Evolutionary conservation across 2,113 vertebrate genomes (phyloP).

Genomic region (Mormyrus lacerda): DNA sequence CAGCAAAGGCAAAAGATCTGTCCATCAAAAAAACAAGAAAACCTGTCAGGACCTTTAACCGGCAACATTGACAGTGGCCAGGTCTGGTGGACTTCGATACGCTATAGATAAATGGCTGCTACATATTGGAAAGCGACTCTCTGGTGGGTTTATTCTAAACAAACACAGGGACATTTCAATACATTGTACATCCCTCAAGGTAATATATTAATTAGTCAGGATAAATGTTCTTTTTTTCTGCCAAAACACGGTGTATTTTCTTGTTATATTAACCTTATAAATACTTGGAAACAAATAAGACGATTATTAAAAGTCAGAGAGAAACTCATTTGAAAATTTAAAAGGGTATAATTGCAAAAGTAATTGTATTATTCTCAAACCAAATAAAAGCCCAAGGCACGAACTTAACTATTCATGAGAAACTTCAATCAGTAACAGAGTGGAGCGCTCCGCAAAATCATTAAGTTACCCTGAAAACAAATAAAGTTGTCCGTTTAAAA

Average conservation of each 20-base stretch:
- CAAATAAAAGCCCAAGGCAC: neutral
- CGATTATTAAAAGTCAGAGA: neutral
- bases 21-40: conserved; percentile 18
- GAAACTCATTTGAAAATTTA: neutral
- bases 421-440: conserved; percentile 19
- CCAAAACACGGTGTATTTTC: neutral
- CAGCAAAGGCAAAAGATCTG: neutral
- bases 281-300: neutral
- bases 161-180: conserved; percentile 20
- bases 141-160: conserved; percentile 37
- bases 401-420: conserved; percentile 26
- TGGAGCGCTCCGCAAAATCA: neutral
- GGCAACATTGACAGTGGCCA: conserved; percentile 42
- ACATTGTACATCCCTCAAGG: conserved; percentile 9
- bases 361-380: conserved; percentile 7
- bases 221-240: neutral
- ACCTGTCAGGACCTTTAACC: conserved; percentile 5
- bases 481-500: conserved; percentile 13
- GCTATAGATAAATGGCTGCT: conserved; percentile 3
- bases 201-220: conserved; percentile 13
- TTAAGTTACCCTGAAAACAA: neutral
- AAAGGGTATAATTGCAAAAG: conserved; percentile 5
- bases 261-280: neutral
- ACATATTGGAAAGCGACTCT: conserved; percentile 34
- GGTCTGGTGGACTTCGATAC: conserved; percentile 18